phyloP scores from a whole-genome alignment of 2,113 vertebrate species.

The Ochotona princeps region DNA sequence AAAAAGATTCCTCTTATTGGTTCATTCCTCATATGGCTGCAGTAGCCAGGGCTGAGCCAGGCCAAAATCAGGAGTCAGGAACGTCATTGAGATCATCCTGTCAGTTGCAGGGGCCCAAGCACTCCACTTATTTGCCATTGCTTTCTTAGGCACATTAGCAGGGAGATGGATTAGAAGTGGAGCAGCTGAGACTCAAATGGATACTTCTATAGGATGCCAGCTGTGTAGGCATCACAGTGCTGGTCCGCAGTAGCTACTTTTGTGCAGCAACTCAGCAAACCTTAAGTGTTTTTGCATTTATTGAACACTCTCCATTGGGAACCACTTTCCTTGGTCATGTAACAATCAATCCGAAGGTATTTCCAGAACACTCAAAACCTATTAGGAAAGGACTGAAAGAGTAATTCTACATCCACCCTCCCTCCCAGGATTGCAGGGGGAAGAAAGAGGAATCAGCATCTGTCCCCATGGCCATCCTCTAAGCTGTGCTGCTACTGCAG shows the following conservation, averaged over 20 bases:
- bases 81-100: no score
- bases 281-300: not conserved
- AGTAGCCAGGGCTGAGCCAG: no score
- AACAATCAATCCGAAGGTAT: not conserved
- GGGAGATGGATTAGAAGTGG: no score
- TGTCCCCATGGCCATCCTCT: not conserved
- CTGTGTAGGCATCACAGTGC: no score
- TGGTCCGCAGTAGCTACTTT: not conserved
- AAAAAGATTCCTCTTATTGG: no score
- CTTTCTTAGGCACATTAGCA: no score
- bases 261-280: not conserved
- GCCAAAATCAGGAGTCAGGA: no score
- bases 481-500: not conserved
- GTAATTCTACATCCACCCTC: fast-evolving
- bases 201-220: no score
- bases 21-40: no score
- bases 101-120: no score
- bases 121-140: no score
- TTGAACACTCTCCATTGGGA: not conserved
- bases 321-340: not conserved
- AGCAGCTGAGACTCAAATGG: no score
- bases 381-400: not conserved
- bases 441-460: not conserved
- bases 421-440: not conserved
- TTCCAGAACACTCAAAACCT: not conserved